Evolutionary conservation across 2,113 vertebrate species (phyloP), one percentile per base, ranked within the genome.

Genomic region (Scomber japonicus): DNA sequence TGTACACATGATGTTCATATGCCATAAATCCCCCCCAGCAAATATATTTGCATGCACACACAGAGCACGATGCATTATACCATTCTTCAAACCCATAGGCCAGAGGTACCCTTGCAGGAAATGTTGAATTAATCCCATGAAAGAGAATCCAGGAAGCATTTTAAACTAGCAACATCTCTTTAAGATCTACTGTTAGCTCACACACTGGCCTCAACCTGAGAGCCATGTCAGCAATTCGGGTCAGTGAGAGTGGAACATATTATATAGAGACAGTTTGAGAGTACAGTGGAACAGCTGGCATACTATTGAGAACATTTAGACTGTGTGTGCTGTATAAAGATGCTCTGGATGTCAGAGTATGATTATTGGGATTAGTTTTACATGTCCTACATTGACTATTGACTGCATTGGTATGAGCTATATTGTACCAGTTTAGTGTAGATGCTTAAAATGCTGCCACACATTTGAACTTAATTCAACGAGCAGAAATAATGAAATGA

Each of bases 401-500:
- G 31, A 35, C 31, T 35, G 31, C 31, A 5, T 57, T 35, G 49
- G n/a, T 27, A 27, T 27, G 24, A 71, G 45, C 35, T 21, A 17
- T 40, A 40, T 40, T 40, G 35, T 0, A 60, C 56, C 17, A 2
- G 11, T 3, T 4, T 17, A 24, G 11, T 31, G 24, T 11, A 60
- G 63, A 75, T 57, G 57, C 15, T 48, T n/a, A 7, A 89, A 85
- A 59, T 70, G 1, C 68, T 50, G 46, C 53, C 17, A 60, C 13
- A 48, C 1, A 56, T 55, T 35, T n/a, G 12, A 75, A 76, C 44
- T 56, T 8, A 49, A 66, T 70, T 13, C 11, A n/a, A 73, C 31
- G 56, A 51, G 5, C 17, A 69, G 10, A 49, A 67, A 65, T 44
- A 50, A 51, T 6, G 35, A 30, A 60, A 60, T 31, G 11, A 64